phyloP scores from a whole-genome alignment of 2,797 vertebrate genomes.

The Erpetoichthys calabaricus region DNA sequence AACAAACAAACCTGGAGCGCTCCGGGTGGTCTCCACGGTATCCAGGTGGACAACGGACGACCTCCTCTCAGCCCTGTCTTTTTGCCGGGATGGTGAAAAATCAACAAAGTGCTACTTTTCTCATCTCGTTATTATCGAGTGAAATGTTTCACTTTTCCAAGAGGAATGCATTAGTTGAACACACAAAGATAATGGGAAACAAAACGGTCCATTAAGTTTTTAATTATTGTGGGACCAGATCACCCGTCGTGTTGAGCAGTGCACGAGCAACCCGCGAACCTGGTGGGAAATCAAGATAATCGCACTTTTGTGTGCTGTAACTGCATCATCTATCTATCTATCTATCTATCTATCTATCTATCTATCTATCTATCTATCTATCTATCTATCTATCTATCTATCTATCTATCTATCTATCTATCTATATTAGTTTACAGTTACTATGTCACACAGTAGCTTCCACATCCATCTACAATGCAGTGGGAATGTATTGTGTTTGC shows the following conservation, averaged over 20 bases:
- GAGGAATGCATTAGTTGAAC: conserved; percentile 56
- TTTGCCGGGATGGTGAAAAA: conserved; percentile 45
- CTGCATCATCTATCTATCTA: background rate
- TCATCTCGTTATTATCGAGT: conserved; percentile 55
- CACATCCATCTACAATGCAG: no score
- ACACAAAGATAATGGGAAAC: conserved; percentile 60
- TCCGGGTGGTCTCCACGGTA: no score
- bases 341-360: background rate
- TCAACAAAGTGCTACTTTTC: conserved; percentile 54
- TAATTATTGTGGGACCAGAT: conserved; percentile 25
- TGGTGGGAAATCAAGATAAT: no score
- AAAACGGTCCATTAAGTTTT: conserved; percentile 47
- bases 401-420: background rate
- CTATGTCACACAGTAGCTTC: no score
- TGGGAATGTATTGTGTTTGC: no score
- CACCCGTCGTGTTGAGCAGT: conserved; percentile 26
- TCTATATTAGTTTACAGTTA: no score
- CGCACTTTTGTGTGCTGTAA: no score
- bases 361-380: background rate
- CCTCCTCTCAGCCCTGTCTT: conserved; percentile 15
- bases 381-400: background rate
- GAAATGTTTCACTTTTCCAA: conserved; percentile 53
- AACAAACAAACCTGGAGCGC: no score
- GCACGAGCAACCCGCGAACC: no score
- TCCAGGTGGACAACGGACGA: no score